Base-by-base conservation (phyloP, 2,113 vertebrate species). In the Dasypus novemcinctus region DNA sequence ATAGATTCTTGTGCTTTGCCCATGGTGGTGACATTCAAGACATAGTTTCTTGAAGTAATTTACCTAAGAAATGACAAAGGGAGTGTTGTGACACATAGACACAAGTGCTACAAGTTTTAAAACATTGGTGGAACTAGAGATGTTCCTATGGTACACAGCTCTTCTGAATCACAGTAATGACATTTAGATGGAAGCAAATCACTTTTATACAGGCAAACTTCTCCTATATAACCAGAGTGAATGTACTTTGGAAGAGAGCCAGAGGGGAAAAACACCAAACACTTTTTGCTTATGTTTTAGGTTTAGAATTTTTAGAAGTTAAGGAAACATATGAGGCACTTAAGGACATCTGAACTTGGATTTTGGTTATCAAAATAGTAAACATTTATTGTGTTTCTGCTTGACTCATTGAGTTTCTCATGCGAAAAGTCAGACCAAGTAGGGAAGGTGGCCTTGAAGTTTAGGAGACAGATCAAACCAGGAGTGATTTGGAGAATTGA, bases 161-260 rank as follows among this genome's bases (percentile, higher is more conserved):
- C 83, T 80, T 78, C 83, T 94, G 92, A 96, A 85, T 96, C 92
- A 82, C 33, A 46, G 41, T 72, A n/a, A 21, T 94, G 87, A 87
- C 90, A 90, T 95, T 96, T 80, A 72, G 84, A 87, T 87, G 93
- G 85, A 94, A 95, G 87, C 75, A 52, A 72, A 84, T 87, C 83
- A 13, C 27, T 71, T 41, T 15, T 25, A 29, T 76, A 59, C 38
- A 76, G 79, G 78, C 68, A 4, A 14, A 38, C 18, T 83, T 79
- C n/a, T 13, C 13, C 46, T 3, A 2, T 0, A 1, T 36, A 66
- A 33, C 80, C 75, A 52, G 72, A 76, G 52, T 63, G n/a, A 29
- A 57, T 21, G 36, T 31, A 36, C 72, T 18, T 66, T 80, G 86
- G 85, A 64, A 61, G 29, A 18, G n/a, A 31, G 59, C 87, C 64